Percentiles rank a stretch among this genome's conserved stretches.
phyloP scores from a whole-genome alignment of 2,888 invertebrate species.

The Sericinus montela region DNA sequence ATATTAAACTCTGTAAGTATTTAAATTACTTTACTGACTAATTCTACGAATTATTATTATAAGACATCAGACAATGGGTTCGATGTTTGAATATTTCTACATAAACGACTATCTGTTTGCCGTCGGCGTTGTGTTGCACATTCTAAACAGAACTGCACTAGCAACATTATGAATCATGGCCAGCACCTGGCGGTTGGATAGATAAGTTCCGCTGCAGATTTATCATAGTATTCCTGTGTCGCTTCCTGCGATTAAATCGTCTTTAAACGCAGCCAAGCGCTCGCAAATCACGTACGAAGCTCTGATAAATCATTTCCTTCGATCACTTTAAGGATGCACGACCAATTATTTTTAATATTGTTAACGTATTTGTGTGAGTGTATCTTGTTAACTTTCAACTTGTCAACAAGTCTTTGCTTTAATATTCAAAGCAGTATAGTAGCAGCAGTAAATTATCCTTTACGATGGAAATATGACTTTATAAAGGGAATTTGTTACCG shows the following conservation, averaged over 20 bases:
- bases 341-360: slow-evolving; percentile 10
- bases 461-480: too few relatives aligned
- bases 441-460: too few relatives aligned
- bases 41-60: slow-evolving; percentile 17
- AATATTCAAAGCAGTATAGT: too few relatives aligned
- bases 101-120: slow-evolving; percentile 24
- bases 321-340: slow-evolving; percentile 33
- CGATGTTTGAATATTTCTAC: slow-evolving; percentile 29
- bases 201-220: slow-evolving; percentile 69
- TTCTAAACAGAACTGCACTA: slow-evolving; percentile 46
- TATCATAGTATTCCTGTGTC: slow-evolving; percentile 43
- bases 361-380: too few relatives aligned
- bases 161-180: slow-evolving; percentile 55
- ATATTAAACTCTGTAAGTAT: too few relatives aligned
- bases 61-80: slow-evolving; percentile 15
- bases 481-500: too few relatives aligned
- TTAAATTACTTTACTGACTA: background rate
- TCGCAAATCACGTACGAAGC: slow-evolving; percentile 63
- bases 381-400: too few relatives aligned
- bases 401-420: too few relatives aligned
- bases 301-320: slow-evolving; percentile 71
- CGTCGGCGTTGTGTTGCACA: slow-evolving; percentile 28
- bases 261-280: slow-evolving; percentile 30
- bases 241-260: slow-evolving; percentile 74
- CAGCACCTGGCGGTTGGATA: slow-evolving; percentile 58